Evolutionary conservation across 2,797 vertebrate genomes (phyloP), one percentile per base, ranked within the genome.

Genomic region (Chiroxiphia lanceolata): DNA sequence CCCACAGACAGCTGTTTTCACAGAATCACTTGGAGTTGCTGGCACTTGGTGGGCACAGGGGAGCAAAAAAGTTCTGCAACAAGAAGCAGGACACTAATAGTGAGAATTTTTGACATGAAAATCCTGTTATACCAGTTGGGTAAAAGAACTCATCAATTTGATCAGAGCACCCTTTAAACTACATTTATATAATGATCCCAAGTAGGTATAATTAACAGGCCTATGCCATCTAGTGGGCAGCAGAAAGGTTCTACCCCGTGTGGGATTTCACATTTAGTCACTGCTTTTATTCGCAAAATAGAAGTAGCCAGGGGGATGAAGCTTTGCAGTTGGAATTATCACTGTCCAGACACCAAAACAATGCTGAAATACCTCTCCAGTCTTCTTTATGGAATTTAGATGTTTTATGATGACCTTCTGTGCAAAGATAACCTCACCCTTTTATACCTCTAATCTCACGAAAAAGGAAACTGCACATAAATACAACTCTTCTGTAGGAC

Each of bases 201-300:
- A 36, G 31, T 16, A 22, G 29, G 3, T 29, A 91, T 90, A 40
- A 89, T 85, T 94, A 94, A 75, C 88, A 84, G 34, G 71, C 3
- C 8, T 83, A 2, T 94, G 96, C 96, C 96, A 96, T 90, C 97
- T 97, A 97, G 94, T 94, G 97, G 94, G 57, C 80, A 34, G 3
- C 57, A 40, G 23, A 6, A 60, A 40, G 72, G 69, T 21, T 64
- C 68, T 61, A 68, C 76, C 63, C 42, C 22, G 10, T 18, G 38
- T 2, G 19, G 29, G 47, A 68, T 93, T 91, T 84, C 53, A 53
- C n/a, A 26, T 9, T 6, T 38, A 34, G 22, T 87, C 23, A 0
- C 17, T 64, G 4, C 59, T 56, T 53, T 42, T 25, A 38, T 36
- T 79, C 64, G 33, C 33, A 31, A 94, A 90, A 64, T 2, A 31